These are phyloP conservation scores for Amiota minor DNA, from an alignment of 2,888 invertebrate species.

Conservation along the genomic window DNA sequence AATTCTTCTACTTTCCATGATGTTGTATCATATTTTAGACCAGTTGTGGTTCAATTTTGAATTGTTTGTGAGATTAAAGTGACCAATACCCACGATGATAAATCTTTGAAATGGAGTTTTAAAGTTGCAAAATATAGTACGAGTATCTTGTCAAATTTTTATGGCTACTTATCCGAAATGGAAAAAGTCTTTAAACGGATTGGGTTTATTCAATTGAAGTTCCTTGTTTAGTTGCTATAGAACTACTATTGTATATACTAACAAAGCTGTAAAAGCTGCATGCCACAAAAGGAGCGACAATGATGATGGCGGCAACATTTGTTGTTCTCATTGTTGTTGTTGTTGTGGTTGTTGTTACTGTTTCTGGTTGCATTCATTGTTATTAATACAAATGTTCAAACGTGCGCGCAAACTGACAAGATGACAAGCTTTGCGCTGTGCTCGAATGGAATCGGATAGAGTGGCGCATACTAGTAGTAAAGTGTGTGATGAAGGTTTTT, in stretches of 20 bases:
- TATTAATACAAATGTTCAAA: slow-evolving; percentile 36
- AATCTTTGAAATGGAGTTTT: not conserved
- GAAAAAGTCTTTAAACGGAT: too few relatives aligned
- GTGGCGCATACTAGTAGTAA: not conserved
- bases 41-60: not conserved
- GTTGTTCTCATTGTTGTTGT: not conserved
- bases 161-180: too few relatives aligned
- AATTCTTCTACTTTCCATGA: too few relatives aligned
- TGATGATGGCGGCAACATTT: not conserved
- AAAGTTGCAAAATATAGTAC: too few relatives aligned
- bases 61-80: slow-evolving; percentile 54
- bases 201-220: too few relatives aligned
- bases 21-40: not conserved
- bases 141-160: too few relatives aligned
- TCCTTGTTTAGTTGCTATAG: too few relatives aligned
- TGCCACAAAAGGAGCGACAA: slow-evolving; percentile 6
- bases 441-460: slow-evolving; percentile 5
- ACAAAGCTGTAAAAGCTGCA: slow-evolving; percentile 6
- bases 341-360: slow-evolving; percentile 24
- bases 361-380: slow-evolving; percentile 37
- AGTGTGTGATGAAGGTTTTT: not conserved
- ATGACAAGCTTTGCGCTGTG: slow-evolving; percentile 21
- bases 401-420: slow-evolving; percentile 28
- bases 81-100: slow-evolving; percentile 63
- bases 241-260: not conserved